Conservation (phyloP, 2,797 vertebrate species). For the Acrocephalus scirpaceus region DNA sequence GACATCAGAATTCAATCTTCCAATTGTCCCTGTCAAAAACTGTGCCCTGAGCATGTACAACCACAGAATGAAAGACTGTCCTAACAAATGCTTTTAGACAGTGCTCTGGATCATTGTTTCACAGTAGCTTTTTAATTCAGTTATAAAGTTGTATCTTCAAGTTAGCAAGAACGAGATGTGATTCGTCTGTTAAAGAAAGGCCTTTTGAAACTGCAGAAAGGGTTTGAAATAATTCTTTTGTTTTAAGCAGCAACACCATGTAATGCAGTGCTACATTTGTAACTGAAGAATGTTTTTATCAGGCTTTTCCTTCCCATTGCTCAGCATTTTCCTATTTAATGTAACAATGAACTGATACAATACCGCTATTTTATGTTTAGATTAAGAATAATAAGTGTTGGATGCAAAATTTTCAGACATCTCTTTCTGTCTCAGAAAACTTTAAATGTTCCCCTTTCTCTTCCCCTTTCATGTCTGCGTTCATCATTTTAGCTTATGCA, state of each 20-base stretch:
- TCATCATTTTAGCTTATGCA: background rate
- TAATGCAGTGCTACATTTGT: background rate
- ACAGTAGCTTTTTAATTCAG: slow-evolving; percentile 20
- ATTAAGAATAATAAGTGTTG: background rate
- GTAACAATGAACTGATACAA: background rate
- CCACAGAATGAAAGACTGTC: background rate
- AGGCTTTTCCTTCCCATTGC: background rate
- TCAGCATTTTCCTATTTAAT: background rate
- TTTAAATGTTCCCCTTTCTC: background rate
- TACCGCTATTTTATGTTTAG: background rate
- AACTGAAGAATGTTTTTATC: background rate
- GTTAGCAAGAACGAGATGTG: slow-evolving; percentile 1
- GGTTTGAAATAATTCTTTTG: background rate
- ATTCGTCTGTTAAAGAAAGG: background rate
- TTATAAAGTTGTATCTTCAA: slow-evolving; percentile 26
- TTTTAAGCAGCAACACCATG: background rate
- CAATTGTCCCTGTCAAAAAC: background rate
- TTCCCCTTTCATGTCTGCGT: background rate
- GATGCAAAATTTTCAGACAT: background rate
- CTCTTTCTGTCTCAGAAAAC: background rate
- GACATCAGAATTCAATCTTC: background rate
- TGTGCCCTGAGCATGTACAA: background rate
- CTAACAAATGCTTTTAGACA: slow-evolving; percentile 23
- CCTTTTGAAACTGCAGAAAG: background rate
- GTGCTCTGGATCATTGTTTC: slow-evolving; percentile 9